phyloP scores from a whole-genome alignment of 1,140 invertebrate species.

The Sesamia nonagrioides region DNA sequence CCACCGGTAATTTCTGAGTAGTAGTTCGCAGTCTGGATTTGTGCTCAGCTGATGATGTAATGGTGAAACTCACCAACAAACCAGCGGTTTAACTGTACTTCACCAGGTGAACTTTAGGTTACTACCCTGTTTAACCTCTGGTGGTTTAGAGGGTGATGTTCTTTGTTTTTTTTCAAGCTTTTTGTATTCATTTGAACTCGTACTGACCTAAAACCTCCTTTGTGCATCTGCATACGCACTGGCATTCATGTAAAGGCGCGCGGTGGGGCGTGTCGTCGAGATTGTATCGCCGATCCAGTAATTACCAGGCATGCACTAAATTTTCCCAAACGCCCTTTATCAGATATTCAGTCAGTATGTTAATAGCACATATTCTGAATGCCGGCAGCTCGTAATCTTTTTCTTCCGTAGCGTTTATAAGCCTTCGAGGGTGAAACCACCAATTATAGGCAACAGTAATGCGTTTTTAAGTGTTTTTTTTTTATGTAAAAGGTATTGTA shows the following conservation, averaged over 20 bases:
- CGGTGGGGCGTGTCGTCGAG: slow-evolving; percentile 71
- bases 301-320: slow-evolving; percentile 80
- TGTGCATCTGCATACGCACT: slow-evolving; percentile 41
- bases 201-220: neutral
- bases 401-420: slow-evolving; percentile 49
- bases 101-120: too few relatives aligned
- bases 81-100: too few relatives aligned
- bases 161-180: neutral
- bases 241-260: slow-evolving; percentile 63
- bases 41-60: too few relatives aligned
- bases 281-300: slow-evolving; percentile 73
- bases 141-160: too few relatives aligned
- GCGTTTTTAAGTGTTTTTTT: slow-evolving; percentile 21
- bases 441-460: slow-evolving; percentile 25
- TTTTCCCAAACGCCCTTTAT: slow-evolving; percentile 81
- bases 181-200: neutral
- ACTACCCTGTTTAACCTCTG: too few relatives aligned
- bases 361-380: slow-evolving; percentile 80
- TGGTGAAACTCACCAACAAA: too few relatives aligned
- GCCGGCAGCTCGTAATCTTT: slow-evolving; percentile 60
- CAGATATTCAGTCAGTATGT: slow-evolving; percentile 76
- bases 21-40: too few relatives aligned
- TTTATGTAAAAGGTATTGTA: neutral
- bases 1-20: too few relatives aligned
- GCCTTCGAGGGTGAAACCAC: slow-evolving; percentile 27